Evolutionary conservation across 2,888 invertebrate genomes (phyloP).

Genomic region (Colletes collaris): DNA sequence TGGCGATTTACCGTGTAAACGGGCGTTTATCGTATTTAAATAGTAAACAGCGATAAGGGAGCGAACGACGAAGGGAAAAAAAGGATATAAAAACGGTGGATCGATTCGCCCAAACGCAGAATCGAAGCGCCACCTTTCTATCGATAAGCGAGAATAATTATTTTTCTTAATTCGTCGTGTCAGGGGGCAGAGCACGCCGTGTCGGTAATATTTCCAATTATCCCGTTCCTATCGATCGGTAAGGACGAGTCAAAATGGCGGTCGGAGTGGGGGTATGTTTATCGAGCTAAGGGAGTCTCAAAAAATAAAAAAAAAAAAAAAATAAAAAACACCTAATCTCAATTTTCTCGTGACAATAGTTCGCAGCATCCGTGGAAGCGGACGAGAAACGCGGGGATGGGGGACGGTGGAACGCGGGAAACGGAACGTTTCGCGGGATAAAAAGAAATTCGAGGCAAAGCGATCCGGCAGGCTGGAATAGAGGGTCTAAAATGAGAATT

Average conservation of each 20-base stretch:
- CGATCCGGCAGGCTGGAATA: too few relatives aligned
- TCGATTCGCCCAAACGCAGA: slow-evolving; percentile 1
- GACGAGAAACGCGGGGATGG: neutral
- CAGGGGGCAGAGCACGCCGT: slow-evolving; percentile 24
- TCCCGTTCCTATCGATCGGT: slow-evolving; percentile 53
- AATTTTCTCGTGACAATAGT: slow-evolving; percentile 26
- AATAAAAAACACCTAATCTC: neutral
- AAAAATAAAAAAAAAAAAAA: slow-evolving; percentile 29
- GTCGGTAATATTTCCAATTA: slow-evolving; percentile 55
- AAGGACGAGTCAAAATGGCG: slow-evolving; percentile 57
- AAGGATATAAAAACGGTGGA: neutral
- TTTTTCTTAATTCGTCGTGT: slow-evolving; percentile 26
- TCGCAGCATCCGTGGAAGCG: slow-evolving; percentile 4
- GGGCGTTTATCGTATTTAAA: slow-evolving; percentile 6
- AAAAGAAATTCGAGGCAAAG: too few relatives aligned
- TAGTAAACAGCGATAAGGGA: neutral
- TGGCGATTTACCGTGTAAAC: neutral
- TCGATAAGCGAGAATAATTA: slow-evolving; percentile 38
- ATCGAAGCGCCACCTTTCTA: slow-evolving; percentile 46
- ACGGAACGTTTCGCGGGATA: too few relatives aligned
- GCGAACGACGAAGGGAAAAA: neutral
- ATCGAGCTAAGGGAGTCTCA: slow-evolving; percentile 40
- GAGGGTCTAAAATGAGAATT: neutral
- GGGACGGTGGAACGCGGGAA: neutral
- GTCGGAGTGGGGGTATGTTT: slow-evolving; percentile 35